phyloP scores from a whole-genome alignment of 2,113 vertebrate species.

The Cyprinodon tularosa region DNA sequence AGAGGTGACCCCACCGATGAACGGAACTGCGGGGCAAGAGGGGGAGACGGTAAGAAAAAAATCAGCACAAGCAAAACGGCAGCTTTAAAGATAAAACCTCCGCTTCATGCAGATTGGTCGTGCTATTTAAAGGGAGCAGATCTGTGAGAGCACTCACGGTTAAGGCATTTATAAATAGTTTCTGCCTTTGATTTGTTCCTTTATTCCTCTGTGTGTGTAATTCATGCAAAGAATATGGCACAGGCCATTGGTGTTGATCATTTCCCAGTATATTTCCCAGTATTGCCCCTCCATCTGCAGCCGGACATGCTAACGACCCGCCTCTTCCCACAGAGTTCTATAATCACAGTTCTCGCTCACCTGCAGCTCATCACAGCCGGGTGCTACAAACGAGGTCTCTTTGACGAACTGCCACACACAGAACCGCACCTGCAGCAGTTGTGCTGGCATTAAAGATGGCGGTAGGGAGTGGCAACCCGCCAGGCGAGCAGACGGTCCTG shows the following conservation, averaged over 20 bases:
- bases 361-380: constrained; percentile 54
- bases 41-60: constrained; percentile 84
- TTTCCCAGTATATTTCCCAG: constrained; percentile 74
- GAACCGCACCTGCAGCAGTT: constrained; percentile 43
- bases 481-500: constrained; percentile 67
- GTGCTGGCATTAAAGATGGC: constrained; percentile 40
- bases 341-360: constrained; percentile 67
- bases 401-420: constrained; percentile 35
- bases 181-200: constrained; percentile 29
- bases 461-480: constrained; percentile 49
- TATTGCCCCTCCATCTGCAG: constrained; percentile 58
- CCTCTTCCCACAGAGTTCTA: constrained; percentile 58
- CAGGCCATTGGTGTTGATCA: constrained; percentile 64
- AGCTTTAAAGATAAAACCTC: not conserved
- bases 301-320: constrained; percentile 63
- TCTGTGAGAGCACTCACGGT: constrained; percentile 27
- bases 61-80: constrained; percentile 53
- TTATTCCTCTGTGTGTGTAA: constrained; percentile 58
- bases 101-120: not conserved
- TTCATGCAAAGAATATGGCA: constrained; percentile 47
- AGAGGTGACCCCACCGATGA: constrained; percentile 91
- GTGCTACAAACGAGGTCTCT: constrained; percentile 25
- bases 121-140: not conserved
- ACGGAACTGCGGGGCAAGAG: constrained; percentile 89
- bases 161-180: constrained; percentile 52